Evolutionary conservation across 2,888 invertebrate species (phyloP).

Genomic region (Andrena marginata): DNA sequence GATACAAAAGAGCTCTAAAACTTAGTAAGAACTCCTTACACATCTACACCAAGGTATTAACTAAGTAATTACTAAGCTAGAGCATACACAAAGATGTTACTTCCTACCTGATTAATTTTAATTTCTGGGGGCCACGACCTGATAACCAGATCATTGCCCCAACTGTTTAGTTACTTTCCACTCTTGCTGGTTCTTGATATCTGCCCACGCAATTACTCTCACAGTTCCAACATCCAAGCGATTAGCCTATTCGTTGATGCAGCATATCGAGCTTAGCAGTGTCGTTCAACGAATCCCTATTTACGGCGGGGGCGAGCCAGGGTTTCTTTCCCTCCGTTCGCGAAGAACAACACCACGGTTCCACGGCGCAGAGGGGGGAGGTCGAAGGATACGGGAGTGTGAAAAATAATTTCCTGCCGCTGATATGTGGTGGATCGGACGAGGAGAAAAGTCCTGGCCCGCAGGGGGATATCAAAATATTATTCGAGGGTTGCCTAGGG

Average conservation of each 20-base stretch:
- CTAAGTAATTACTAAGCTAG: too few species aligned
- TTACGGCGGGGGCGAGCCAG: not conserved
- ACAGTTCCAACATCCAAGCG: not conserved
- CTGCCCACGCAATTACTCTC: not conserved
- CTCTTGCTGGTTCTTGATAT: not conserved
- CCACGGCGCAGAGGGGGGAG: conserved; percentile 29
- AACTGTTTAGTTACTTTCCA: not conserved
- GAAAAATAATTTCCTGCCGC: conserved; percentile 84
- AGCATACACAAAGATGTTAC: too few species aligned
- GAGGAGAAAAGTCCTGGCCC: conserved; percentile 68
- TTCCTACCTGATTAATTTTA: too few species aligned
- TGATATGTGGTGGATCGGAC: conserved; percentile 78
- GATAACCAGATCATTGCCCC: not conserved
- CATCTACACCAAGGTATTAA: too few species aligned
- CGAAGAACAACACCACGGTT: conserved; percentile 14
- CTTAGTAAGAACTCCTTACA: too few species aligned
- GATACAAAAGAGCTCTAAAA: too few species aligned
- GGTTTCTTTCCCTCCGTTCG: conserved; percentile 14
- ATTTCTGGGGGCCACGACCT: too few species aligned
- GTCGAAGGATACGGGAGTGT: conserved; percentile 73
- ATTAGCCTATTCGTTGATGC: not conserved
- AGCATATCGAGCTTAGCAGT: not conserved
- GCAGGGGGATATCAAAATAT: conserved; percentile 81
- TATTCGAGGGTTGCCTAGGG: conserved; percentile 79
- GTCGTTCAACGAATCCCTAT: conserved; percentile 12